Base-by-base conservation (phyloP, 2,797 vertebrate genomes). In the Choloepus didactylus region DNA sequence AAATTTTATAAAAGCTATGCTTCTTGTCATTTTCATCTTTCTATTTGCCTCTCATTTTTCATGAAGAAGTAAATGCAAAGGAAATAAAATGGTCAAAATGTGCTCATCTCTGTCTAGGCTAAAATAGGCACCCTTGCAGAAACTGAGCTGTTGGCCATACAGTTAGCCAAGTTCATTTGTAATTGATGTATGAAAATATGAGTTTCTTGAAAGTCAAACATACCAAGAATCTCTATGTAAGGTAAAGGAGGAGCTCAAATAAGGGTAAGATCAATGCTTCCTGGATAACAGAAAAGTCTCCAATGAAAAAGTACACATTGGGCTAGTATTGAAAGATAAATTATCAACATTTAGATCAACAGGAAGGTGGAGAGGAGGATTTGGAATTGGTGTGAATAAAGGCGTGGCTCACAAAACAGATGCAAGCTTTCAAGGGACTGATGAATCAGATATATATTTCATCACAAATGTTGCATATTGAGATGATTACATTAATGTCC, bases 31-130 rank as follows among this genome's bases (percentile, higher is more conserved):
- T 82, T 95, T 92, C 44, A 9, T 44, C 44, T 79, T 95, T 90
- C 49, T 7, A 29, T 75, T 94, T 79, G 49, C 21, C 46, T 72
- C 35, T 80, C n/a, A 77, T 72, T 94, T 75, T 92, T 94, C 69
- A 69, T 73, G 81, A 88, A 77, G 15, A 60, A 27, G n/a, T 76
- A 41, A 66, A 56, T 38, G 10, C 27, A 80, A 79, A 54, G 75
- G n/a, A 75, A 72, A 67, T 35, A 51, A 88, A 90, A 70, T 10
- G 76, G n/a, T 91, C 44, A 82, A 51, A 72, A 5, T 51, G 35
- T 25, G 4, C 31, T 87, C 16, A 76, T 73, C 16, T 75, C 51
- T 86, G 64, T 56, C 66, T 79, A 80, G 14, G 51, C 16, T 80
- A 80, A 95, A 84, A 70, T 31, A n/a, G 67, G 75, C 44, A 25